Base-by-base conservation (phyloP, 2,888 invertebrate species). In the Eurois occulta region DNA sequence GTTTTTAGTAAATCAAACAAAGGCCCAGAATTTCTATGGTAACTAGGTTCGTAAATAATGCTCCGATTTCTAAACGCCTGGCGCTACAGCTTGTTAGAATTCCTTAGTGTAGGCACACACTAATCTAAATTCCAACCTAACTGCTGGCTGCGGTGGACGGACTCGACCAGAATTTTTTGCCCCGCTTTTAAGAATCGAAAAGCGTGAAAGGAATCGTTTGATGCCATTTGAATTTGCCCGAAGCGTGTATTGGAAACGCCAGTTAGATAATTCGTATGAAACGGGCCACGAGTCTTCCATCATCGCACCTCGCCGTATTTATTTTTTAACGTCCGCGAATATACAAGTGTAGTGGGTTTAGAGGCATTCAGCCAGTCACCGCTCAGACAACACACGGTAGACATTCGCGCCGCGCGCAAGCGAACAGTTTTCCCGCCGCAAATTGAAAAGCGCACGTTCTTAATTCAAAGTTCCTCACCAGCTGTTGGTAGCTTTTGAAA, bases 241-340 rank as follows among this genome's bases (percentile, higher is more conserved):
- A 75, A 73, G 76, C 84, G 67, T 75, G 77, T 83, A 79, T 87
- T 88, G 84, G 88, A 88, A 90, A 88, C 85, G 84, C 84, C 81
- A 86, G 91, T 94, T 94, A 94, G 92, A 94, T 95, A 95, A 95
- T 93, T 93, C 89, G 93, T 92, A 91, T 91, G 91, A 93, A 94
- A 91, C 91, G 91, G 88, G 88, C 90, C 91, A 90, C 91, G 90
- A 92, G 92, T 93, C 94, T 94, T 94, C 94, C 94, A 94, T 95
- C 95, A 94, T 94, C 95, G 91, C 93, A 93, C 93, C 94, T 94
- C 92, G 89, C 89, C 86, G 93, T 93, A 91, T 94, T 94, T 95
- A 95, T 95, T 96, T 96, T 96, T 95, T 94, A 94, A 94, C 95
- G 94, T 92, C 92, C 90, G 95, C 94, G 95, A 95, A 96, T 95